Percentiles rank a stretch among this genome's conserved stretches.
Evolutionary conservation across 2,113 vertebrate genomes (phyloP).

Genomic region (Pluvialis apricaria): DNA sequence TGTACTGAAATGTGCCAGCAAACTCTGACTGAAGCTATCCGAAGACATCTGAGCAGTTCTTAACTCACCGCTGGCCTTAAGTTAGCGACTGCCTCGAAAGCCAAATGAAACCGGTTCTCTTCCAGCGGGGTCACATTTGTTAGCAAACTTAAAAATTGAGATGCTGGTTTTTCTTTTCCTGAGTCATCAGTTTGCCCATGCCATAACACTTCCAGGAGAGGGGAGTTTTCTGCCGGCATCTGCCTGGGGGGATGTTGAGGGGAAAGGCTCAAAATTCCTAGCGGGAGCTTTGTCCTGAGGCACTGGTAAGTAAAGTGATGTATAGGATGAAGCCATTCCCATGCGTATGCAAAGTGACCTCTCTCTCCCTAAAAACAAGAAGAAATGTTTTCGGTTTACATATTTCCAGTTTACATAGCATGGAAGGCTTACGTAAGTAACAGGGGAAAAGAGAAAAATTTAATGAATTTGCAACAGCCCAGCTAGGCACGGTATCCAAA

Average conservation of each 20-base stretch:
- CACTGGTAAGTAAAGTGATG: background rate
- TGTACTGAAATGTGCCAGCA: background rate
- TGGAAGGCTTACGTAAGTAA: background rate
- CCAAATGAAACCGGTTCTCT: conserved; percentile 32
- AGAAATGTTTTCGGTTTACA: background rate
- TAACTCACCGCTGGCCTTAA: background rate
- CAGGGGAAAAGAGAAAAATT: background rate
- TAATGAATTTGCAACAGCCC: background rate
- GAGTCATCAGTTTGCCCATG: background rate
- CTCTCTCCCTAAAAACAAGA: background rate
- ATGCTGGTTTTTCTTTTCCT: background rate
- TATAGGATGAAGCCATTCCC: background rate
- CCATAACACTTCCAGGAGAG: background rate
- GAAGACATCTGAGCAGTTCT: conserved; percentile 15
- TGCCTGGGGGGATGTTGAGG: background rate
- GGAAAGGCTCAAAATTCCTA: background rate
- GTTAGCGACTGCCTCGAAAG: background rate
- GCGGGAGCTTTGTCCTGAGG: background rate
- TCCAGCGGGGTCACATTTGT: conserved; percentile 14
- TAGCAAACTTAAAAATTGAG: background rate
- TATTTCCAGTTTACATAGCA: background rate
- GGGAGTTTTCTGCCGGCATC: background rate
- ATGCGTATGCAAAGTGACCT: background rate
- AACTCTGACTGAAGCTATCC: conserved; percentile 2
- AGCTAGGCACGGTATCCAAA: background rate